phyloP scores from a whole-genome alignment of 1,140 invertebrate species.

The Camponotus pennsylvanicus region DNA sequence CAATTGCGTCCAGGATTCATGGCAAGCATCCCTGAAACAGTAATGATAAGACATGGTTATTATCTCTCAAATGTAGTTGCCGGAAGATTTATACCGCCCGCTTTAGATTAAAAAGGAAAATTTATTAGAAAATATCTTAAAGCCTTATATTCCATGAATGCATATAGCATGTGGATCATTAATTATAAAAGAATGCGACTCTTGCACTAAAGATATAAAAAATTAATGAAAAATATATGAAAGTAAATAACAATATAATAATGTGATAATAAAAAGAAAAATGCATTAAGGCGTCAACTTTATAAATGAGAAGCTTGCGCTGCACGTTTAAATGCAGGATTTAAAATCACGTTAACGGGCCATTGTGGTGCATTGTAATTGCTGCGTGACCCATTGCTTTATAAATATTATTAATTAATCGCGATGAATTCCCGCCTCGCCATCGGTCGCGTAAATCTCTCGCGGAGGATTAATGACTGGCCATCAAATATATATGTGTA shows the following conservation, averaged over 20 bases:
- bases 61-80: background rate
- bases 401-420: slow-evolving; percentile 63
- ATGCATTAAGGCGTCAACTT: background rate
- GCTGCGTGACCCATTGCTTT: slow-evolving; percentile 17
- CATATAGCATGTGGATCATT: background rate
- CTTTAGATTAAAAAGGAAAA: background rate
- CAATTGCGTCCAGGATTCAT: slow-evolving; percentile 93
- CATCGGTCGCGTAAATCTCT: slow-evolving; percentile 52
- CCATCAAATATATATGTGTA: slow-evolving; percentile 46
- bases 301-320: background rate
- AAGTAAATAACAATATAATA: background rate
- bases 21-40: slow-evolving; percentile 91
- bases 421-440: slow-evolving; percentile 46
- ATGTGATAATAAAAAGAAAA: background rate
- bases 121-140: background rate
- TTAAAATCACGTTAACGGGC: slow-evolving; percentile 25
- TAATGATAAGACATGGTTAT: background rate
- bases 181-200: background rate
- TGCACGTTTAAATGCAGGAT: background rate
- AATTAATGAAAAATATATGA: slow-evolving; percentile 8
- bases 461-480: slow-evolving; percentile 52
- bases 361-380: slow-evolving; percentile 34
- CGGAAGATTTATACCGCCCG: background rate
- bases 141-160: background rate
- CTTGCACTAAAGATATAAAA: background rate